A percentile compares a stretch with the other conserved stretches of the same genome.
phyloP scores from a whole-genome alignment of 2,113 vertebrate species.

The Anhinga anhinga region DNA sequence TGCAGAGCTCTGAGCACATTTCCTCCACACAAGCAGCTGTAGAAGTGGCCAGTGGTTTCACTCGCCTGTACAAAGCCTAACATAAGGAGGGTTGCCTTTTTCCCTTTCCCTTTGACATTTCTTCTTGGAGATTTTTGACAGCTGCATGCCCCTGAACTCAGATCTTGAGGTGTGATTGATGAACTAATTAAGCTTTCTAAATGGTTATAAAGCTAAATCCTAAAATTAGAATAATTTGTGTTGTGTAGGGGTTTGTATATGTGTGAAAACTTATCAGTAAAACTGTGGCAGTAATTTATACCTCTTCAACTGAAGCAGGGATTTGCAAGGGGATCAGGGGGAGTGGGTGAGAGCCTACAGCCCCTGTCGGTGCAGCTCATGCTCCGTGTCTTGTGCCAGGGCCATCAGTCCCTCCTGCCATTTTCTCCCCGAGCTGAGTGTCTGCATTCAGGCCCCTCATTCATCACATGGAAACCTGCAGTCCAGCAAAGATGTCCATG shows the following conservation, averaged over 20 bases:
- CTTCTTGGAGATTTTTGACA: neutral
- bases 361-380: accelerated
- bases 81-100: neutral
- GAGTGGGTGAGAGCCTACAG: neutral
- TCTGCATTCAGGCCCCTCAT: neutral
- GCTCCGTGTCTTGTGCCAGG: accelerated
- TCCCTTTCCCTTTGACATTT: neutral
- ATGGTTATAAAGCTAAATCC: neutral
- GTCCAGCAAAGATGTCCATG: accelerated
- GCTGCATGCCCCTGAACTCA: neutral
- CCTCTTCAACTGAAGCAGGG: neutral
- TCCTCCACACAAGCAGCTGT: neutral
- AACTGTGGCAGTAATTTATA: neutral
- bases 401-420: neutral
- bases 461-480: neutral
- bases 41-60: neutral
- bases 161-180: neutral
- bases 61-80: neutral
- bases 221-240: neutral
- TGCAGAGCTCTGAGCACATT: neutral
- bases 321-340: neutral
- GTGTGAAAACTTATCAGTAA: neutral
- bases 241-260: neutral
- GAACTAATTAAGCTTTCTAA: neutral
- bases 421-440: neutral